phyloP scores from a whole-genome alignment of 2,888 invertebrate species.

The Antheraea assamensis region DNA sequence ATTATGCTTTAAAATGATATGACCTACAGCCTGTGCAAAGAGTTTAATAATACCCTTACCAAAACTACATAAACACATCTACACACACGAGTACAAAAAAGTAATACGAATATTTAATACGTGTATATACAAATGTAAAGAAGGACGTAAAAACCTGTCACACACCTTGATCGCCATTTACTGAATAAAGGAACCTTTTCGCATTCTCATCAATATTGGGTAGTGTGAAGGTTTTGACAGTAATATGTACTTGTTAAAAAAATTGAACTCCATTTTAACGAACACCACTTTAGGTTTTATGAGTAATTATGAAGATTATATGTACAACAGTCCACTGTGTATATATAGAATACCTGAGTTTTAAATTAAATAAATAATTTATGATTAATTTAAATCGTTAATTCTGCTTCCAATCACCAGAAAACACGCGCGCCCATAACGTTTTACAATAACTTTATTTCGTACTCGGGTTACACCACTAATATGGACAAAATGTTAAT shows the following conservation, averaged over 20 bases:
- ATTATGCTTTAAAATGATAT: not conserved
- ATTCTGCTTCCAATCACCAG: no score
- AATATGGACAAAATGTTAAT: no score
- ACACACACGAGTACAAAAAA: no score
- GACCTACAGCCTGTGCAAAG: not conserved
- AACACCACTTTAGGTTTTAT: not conserved
- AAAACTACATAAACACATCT: not conserved
- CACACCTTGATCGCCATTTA: not conserved
- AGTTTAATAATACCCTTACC: not conserved
- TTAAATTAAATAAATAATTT: not conserved
- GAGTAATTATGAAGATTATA: not conserved
- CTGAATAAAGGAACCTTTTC: not conserved
- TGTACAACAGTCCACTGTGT: not conserved
- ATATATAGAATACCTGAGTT: not conserved
- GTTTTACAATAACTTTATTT: no score
- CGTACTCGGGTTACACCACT: no score
- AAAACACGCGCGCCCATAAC: no score
- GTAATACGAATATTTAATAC: not conserved
- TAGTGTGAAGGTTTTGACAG: not conserved
- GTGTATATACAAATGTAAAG: no score
- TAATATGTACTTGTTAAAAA: no score
- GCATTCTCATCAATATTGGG: not conserved
- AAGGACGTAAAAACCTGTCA: no score
- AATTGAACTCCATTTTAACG: not conserved
- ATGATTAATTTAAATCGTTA: no score